These are phyloP conservation scores for Lucinisca nassula DNA, from an alignment of 2,888 invertebrate genomes.

Conservation along the genomic window DNA sequence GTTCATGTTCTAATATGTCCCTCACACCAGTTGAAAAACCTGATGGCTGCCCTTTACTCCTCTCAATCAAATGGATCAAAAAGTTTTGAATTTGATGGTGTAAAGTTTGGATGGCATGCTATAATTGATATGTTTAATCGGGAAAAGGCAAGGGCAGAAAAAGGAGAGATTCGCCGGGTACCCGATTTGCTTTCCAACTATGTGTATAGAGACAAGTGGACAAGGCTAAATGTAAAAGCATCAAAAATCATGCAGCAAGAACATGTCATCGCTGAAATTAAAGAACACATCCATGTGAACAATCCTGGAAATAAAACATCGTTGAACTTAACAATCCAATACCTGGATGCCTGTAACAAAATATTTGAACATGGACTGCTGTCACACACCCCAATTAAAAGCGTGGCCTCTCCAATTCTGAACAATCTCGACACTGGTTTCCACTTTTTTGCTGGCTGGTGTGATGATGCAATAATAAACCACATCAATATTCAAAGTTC, in stretches of 20 bases:
- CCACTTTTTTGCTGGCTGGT: background rate
- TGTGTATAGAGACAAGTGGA: background rate
- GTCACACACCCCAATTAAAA: background rate
- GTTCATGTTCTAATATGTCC: too few species aligned
- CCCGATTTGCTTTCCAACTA: background rate
- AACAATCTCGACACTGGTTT: background rate
- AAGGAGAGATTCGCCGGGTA: background rate
- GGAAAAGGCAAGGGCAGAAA: background rate
- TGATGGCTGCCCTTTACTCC: background rate
- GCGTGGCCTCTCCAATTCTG: background rate
- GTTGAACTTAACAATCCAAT: background rate
- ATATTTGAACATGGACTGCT: background rate
- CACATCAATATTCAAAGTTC: background rate
- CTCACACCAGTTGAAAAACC: too few species aligned
- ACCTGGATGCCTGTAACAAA: background rate
- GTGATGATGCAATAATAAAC: background rate
- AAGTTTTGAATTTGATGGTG: background rate
- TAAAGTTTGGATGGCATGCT: background rate
- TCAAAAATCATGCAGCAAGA: background rate
- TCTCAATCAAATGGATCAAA: background rate
- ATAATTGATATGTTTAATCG: background rate
- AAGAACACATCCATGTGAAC: background rate
- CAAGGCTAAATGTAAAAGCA: background rate
- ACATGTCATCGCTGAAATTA: background rate
- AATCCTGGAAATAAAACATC: background rate